Conservation (phyloP, 2,888 invertebrate species). For the Erynnis tages region DNA sequence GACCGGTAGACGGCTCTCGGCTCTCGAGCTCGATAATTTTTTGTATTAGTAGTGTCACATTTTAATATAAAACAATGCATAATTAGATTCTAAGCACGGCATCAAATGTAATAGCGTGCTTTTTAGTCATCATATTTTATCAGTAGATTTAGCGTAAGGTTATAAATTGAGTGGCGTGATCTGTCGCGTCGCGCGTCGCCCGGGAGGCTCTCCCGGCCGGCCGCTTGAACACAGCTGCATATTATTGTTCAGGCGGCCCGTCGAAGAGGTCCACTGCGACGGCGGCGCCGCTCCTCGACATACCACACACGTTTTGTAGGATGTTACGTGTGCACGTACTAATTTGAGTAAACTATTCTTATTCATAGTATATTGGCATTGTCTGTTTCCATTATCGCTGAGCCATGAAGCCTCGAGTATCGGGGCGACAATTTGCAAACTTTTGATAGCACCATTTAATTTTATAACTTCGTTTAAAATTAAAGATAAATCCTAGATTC, state of each 20-base stretch:
- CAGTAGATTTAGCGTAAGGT: constrained; percentile 1
- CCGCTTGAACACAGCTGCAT: neutral
- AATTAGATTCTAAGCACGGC: constrained; percentile 2
- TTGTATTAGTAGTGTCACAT: too few species aligned
- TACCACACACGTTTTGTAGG: too few species aligned
- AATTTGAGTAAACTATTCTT: too few species aligned
- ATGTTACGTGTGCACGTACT: too few species aligned
- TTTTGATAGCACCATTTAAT: too few species aligned
- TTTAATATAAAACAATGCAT: neutral
- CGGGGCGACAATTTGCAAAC: too few species aligned
- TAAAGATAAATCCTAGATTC: too few species aligned
- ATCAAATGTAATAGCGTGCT: constrained; percentile 14
- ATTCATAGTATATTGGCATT: too few species aligned
- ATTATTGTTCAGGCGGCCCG: neutral
- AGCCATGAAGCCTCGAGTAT: too few species aligned
- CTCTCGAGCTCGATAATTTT: neutral
- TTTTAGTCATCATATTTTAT: constrained; percentile 8
- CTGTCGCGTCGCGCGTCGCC: neutral
- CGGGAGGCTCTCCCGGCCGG: neutral
- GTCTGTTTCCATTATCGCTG: too few species aligned
- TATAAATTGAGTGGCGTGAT: neutral
- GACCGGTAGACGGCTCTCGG: too few species aligned
- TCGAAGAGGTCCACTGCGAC: neutral
- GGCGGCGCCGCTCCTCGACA: neutral
- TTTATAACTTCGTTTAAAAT: too few species aligned